Percentiles rank a stretch among this genome's conserved stretches.
Evolutionary conservation across 2,113 vertebrate genomes (phyloP).

Genomic region (Mastomys natalensis): DNA sequence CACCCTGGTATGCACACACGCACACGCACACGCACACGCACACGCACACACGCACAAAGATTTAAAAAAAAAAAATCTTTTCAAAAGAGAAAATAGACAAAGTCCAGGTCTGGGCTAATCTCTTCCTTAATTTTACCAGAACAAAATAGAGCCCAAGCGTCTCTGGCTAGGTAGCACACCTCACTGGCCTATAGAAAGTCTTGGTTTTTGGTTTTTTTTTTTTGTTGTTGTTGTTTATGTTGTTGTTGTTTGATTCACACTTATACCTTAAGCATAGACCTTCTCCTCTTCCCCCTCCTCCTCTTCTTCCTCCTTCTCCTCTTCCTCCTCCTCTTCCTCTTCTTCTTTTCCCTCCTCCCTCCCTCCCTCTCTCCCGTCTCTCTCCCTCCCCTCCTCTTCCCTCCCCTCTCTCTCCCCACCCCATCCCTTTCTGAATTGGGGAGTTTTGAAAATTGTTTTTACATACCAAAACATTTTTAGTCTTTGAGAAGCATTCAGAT

Average conservation of each 20-base stretch:
- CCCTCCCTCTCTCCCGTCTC: too few species aligned
- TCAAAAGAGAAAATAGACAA: neutral
- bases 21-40: neutral
- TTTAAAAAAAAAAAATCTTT: neutral
- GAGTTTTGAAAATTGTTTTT: neutral
- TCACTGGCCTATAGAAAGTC: too few species aligned
- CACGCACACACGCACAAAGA: neutral
- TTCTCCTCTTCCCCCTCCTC: too few species aligned
- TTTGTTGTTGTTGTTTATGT: neutral
- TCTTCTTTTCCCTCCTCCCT: rapidly evolving
- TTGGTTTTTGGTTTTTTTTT: neutral
- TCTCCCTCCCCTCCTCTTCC: too few species aligned
- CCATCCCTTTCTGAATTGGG: neutral
- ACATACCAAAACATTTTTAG: neutral
- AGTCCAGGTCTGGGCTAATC: neutral
- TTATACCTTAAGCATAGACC: neutral
- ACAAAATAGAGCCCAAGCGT: neutral
- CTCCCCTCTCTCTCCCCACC: too few species aligned
- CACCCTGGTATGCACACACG: too few species aligned
- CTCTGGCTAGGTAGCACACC: neutral
- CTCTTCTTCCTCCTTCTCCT: too few species aligned
- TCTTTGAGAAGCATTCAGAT: neutral
- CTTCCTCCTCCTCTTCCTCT: rapidly evolving
- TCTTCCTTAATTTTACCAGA: neutral
- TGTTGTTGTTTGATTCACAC: neutral